These are phyloP conservation scores for Cephalophus harveyi DNA, from an alignment of 2,113 vertebrate species.

Conservation along the genomic window DNA sequence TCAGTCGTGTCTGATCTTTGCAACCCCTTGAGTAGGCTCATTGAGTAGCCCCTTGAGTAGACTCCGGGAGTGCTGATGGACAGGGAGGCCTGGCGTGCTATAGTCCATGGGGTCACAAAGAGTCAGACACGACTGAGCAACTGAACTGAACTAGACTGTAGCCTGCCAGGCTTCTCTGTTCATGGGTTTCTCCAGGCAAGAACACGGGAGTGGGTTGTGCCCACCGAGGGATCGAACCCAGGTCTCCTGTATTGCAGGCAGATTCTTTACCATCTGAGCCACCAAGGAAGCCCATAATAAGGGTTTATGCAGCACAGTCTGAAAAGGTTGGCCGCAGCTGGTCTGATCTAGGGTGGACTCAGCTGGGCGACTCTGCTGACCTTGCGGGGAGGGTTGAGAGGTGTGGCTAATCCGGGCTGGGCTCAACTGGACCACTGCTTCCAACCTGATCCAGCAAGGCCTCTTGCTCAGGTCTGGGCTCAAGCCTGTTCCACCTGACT, in stretches of 20 bases:
- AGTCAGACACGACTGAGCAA: neutral
- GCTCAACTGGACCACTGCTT: neutral
- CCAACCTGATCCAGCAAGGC: neutral
- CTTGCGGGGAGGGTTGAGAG: neutral
- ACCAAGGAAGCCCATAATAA: neutral
- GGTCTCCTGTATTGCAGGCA: neutral
- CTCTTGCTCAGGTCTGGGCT: neutral
- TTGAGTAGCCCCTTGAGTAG: neutral
- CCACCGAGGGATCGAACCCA: neutral
- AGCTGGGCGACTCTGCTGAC: neutral
- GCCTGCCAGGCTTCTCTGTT: neutral
- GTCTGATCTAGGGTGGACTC: neutral
- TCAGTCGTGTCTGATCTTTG: neutral
- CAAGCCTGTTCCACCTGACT: neutral
- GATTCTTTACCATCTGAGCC: neutral
- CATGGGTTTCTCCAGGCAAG: neutral
- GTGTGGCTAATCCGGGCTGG: neutral
- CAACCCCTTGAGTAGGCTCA: neutral
- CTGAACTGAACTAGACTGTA: neutral
- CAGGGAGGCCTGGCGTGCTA: neutral
- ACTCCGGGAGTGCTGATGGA: neutral
- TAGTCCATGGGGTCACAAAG: neutral
- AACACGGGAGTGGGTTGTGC: neutral
- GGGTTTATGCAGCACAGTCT: neutral
- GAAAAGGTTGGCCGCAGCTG: neutral